Evolutionary conservation across 1,140 invertebrate species (phyloP), one percentile per base, ranked within the genome.

Genomic region (Drosophila rhopaloa): DNA sequence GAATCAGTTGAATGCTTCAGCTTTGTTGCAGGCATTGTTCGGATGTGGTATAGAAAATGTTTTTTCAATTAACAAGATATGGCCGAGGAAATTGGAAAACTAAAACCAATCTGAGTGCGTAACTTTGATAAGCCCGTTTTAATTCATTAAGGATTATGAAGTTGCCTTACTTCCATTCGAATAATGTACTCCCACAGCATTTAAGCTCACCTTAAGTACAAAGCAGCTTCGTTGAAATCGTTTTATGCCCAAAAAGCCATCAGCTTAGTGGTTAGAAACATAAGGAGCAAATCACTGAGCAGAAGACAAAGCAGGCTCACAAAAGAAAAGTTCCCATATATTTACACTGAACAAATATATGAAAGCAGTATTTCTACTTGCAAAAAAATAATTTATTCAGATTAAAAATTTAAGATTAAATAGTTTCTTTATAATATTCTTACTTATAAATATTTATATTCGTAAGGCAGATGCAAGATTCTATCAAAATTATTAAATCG

Each of bases 221-320:
- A 27, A 48, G 37, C 50, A 53, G 44, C 44, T 60, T 57, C 38
- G 29, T 10, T 44, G 38, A 65, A 68, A 68, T 66, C 47, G 47
- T 32, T 66, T 68, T 68, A 54, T 68, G 65, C 47, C 62, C 41
- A 44, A 32, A 82, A 62, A 32, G 62, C 54, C 58, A 59, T 86
- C 63, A 75, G 66, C 80, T 84, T 76, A 68, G 79, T 55, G 74
- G 75, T 55, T 75, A 58, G 62, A 53, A 74, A 56, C 77, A 77
- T 81, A 62, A 73, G 76, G 59, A 56, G 73, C 29, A 79, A 81
- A 74, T 61, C 59, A 84, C 55, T 62, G 44, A 61, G 74, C 82
- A 70, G 59, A 62, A 62, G 62, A 77, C 61, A 70, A 41, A 65
- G 41, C 50, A 60, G 56, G 57, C 32, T 41, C 41, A 37, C 47